phyloP scores from a whole-genome alignment of 2,888 invertebrate genomes.

The Arenicola marina region DNA sequence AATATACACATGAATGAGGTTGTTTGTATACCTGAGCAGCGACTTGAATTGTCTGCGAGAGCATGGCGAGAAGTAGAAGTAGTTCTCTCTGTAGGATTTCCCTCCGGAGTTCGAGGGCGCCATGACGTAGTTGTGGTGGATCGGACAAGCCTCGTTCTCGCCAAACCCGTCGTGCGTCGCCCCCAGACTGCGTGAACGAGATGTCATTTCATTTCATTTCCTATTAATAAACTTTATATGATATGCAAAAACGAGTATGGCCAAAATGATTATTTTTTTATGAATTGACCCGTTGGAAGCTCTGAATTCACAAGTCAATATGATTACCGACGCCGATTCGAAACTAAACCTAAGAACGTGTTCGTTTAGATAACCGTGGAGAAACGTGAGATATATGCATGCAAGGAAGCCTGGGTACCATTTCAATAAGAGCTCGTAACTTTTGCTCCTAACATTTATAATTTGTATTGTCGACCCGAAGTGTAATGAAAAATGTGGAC shows the following conservation, averaged over 20 bases:
- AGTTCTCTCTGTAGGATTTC: slow-evolving; percentile 34
- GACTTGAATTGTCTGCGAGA: slow-evolving; percentile 32
- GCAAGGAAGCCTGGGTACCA: too few species aligned
- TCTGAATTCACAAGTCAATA: too few species aligned
- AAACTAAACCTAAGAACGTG: too few species aligned
- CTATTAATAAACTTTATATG: background rate
- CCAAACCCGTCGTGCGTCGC: slow-evolving; percentile 45
- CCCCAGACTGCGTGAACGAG: slow-evolving; percentile 39
- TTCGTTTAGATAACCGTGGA: too few species aligned
- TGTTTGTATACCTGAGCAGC: slow-evolving; percentile 18
- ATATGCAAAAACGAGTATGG: background rate
- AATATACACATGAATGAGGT: too few species aligned
- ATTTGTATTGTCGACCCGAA: too few species aligned
- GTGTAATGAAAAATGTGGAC: too few species aligned
- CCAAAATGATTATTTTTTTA: background rate
- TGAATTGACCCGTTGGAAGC: too few species aligned
- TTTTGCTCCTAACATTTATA: too few species aligned
- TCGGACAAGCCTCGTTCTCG: slow-evolving; percentile 37
- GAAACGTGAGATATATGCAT: too few species aligned
- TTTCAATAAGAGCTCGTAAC: too few species aligned
- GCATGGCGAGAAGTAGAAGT: slow-evolving; percentile 46
- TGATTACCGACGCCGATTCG: too few species aligned
- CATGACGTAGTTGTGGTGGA: slow-evolving; percentile 45
- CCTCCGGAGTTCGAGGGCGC: slow-evolving; percentile 39
- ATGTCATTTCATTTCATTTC: background rate